phyloP scores from a whole-genome alignment of 2,113 vertebrate species.

The Eclectus roratus region DNA sequence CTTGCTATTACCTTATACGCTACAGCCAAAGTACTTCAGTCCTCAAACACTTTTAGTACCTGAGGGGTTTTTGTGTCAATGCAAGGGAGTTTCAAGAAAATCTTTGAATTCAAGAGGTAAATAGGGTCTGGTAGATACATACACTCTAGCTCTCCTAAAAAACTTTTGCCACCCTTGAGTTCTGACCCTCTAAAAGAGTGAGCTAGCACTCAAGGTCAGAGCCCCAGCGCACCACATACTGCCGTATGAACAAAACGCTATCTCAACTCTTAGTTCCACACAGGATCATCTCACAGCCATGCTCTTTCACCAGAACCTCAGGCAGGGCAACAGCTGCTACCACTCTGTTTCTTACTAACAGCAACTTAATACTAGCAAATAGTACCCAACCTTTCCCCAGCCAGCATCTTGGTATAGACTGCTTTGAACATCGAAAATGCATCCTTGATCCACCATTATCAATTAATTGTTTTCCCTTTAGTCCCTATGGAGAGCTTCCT shows the following conservation, averaged over 20 bases:
- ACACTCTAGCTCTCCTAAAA: background rate
- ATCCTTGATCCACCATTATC: background rate
- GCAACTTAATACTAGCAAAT: background rate
- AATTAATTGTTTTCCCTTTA: background rate
- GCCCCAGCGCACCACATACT: background rate
- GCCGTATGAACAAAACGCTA: background rate
- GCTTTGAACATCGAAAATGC: background rate
- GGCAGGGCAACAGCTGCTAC: background rate
- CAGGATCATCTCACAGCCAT: background rate
- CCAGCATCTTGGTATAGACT: background rate
- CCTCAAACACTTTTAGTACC: background rate
- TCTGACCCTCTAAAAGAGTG: background rate
- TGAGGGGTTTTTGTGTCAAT: background rate
- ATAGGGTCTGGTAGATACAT: background rate
- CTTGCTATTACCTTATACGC: background rate
- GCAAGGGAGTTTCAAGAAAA: background rate
- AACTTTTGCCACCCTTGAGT: background rate
- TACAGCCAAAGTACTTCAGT: background rate
- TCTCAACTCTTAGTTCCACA: rapidly evolving
- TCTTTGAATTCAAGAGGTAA: background rate
- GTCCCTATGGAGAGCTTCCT: background rate
- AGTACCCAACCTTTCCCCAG: background rate
- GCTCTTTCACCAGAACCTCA: background rate
- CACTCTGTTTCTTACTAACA: background rate
- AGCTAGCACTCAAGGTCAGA: background rate